A percentile compares a stretch with the other conserved stretches of the same genome.
Evolutionary conservation across 2,797 vertebrate species (phyloP).

Genomic region (Rhabdophis nuchalis): DNA sequence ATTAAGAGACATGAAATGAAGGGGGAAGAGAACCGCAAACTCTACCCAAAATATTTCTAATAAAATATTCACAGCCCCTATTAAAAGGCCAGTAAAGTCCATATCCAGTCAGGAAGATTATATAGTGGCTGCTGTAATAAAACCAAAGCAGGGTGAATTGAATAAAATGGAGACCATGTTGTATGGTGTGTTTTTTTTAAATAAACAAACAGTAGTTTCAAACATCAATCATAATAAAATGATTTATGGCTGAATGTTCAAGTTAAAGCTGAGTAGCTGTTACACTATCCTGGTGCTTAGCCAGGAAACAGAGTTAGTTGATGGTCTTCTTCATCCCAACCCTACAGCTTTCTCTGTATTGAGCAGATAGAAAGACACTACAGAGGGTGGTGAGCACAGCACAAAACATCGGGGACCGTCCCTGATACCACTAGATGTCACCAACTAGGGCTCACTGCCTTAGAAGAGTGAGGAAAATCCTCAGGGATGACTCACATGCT

Average conservation of each 20-base stretch:
- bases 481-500: no score
- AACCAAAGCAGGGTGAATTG: neutral
- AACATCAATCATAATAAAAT: conserved; percentile 52
- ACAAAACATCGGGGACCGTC: no score
- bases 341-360: neutral
- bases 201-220: conserved; percentile 12
- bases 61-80: conserved; percentile 58
- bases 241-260: conserved; percentile 29
- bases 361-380: neutral
- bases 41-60: conserved; percentile 49
- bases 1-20: conserved; percentile 44
- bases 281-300: neutral
- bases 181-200: conserved; percentile 22
- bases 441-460: no score
- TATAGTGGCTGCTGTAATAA: conserved; percentile 23
- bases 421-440: no score
- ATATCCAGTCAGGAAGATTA: conserved; percentile 29
- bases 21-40: conserved; percentile 41
- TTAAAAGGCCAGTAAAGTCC: conserved; percentile 44
- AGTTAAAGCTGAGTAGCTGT: neutral
- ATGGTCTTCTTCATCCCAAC: neutral
- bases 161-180: conserved; percentile 6
- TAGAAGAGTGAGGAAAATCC: no score
- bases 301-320: neutral
- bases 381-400: no score